Conservation (phyloP, 2,888 invertebrate genomes). For the Lasioglossum leucozonium region DNA sequence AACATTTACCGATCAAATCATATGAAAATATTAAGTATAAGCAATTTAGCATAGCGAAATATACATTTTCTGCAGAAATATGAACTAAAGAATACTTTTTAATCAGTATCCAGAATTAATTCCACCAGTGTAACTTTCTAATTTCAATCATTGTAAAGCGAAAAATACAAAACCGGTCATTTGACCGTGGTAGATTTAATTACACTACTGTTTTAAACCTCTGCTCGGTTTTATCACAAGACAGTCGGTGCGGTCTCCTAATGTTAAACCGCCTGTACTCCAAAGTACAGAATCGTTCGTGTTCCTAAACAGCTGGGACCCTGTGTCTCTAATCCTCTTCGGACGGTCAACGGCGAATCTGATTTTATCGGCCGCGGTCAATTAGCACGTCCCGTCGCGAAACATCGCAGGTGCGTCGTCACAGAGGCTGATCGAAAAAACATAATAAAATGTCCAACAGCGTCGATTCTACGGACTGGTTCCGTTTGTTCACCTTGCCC, state of each 20-base stretch:
- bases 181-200: no score
- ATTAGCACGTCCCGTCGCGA: not conserved
- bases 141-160: no score
- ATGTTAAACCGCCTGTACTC: not conserved
- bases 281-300: not conserved
- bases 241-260: not conserved
- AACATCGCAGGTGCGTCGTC: constrained; percentile 26
- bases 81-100: no score
- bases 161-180: no score
- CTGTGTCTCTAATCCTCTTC: not conserved
- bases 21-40: no score
- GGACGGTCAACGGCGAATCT: not conserved
- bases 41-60: no score
- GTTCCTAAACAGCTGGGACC: not conserved
- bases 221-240: not conserved
- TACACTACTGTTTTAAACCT: not conserved
- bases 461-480: constrained; percentile 36
- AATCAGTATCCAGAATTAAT: no score
- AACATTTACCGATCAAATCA: no score
- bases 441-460: constrained; percentile 22
- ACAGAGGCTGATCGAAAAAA: not conserved
- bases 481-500: constrained; percentile 45
- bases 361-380: not conserved
- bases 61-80: no score
- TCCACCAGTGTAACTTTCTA: no score